phyloP scores from a whole-genome alignment of 2,888 invertebrate genomes.

The Sphaeridia pumilis region DNA sequence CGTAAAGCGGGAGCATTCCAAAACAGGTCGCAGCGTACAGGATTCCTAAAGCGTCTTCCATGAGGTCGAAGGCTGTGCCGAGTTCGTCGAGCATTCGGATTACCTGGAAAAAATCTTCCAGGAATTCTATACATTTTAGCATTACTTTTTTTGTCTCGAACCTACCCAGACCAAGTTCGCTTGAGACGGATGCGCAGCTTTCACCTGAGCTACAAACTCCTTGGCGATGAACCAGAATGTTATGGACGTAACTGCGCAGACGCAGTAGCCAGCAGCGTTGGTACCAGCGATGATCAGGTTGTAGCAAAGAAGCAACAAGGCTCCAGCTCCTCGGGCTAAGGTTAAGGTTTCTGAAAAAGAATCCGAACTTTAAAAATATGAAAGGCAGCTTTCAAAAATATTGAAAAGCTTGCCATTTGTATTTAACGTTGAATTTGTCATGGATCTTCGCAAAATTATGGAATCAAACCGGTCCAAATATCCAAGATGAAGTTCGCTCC shows the following conservation, averaged over 20 bases:
- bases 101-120: slow-evolving; percentile 1
- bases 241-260: neutral
- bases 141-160: neutral
- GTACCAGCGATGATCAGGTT: no score
- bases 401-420: no score
- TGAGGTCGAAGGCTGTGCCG: neutral
- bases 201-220: neutral
- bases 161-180: neutral
- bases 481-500: no score
- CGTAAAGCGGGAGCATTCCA: neutral
- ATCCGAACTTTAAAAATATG: no score
- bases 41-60: neutral
- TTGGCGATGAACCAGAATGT: neutral
- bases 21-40: neutral
- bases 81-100: neutral
- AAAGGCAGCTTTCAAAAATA: no score
- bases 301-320: no score
- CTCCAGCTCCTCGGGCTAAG: no score
- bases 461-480: no score
- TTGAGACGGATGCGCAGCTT: neutral
- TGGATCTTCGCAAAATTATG: no score
- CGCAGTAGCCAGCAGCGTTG: neutral
- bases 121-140: neutral
- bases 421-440: no score
- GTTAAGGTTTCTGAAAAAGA: no score